These are phyloP conservation scores for Oxyruncus cristatus DNA, from an alignment of 2,113 vertebrate genomes.

Conservation along the genomic window DNA sequence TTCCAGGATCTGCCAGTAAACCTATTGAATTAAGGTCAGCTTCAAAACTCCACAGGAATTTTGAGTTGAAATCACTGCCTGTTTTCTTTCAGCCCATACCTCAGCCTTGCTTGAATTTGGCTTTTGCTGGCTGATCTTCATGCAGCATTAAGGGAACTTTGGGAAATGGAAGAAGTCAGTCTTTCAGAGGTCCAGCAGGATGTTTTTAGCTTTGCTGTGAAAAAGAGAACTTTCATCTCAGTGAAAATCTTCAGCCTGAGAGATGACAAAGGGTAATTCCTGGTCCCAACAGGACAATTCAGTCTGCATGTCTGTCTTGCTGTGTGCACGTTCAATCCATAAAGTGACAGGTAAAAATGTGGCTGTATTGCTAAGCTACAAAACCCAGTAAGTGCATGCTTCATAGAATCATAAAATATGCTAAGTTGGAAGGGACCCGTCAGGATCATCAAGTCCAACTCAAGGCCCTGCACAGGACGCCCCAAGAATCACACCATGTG, in stretches of 20 bases:
- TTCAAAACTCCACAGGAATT: neutral
- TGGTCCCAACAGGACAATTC: neutral
- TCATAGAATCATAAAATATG: neutral
- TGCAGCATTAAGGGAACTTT: neutral
- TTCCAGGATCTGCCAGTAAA: neutral
- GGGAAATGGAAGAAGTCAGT: neutral
- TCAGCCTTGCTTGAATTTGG: neutral
- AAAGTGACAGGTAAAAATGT: neutral
- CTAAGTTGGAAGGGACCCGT: neutral
- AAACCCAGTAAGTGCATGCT: neutral
- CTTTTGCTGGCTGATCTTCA: neutral
- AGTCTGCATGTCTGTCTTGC: neutral
- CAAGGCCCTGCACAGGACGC: neutral
- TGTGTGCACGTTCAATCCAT: neutral
- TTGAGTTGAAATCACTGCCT: neutral
- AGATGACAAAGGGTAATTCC: neutral
- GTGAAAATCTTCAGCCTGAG: neutral
- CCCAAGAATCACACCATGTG: neutral
- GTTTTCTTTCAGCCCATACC: neutral
- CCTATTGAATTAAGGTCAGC: neutral
- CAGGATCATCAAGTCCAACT: neutral
- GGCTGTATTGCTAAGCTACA: neutral
- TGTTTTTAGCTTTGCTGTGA: neutral
- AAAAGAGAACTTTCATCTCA: neutral
- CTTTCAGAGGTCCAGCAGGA: neutral